phyloP scores from a whole-genome alignment of 2,888 invertebrate genomes.

The Itoplectis maculator region DNA sequence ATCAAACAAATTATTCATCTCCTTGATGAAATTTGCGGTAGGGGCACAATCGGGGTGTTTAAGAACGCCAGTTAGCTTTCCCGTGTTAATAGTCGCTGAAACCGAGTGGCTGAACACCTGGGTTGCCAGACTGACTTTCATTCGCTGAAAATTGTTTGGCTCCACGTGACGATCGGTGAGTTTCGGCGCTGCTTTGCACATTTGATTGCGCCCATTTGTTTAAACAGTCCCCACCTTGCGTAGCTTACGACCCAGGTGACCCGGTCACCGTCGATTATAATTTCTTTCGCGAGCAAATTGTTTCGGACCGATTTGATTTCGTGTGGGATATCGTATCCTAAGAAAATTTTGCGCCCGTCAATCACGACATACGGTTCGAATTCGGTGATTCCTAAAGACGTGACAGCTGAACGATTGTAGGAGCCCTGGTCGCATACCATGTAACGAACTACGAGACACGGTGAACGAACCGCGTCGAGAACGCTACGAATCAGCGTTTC shows the following conservation, averaged over 20 bases:
- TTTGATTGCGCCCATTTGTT: conserved; percentile 57
- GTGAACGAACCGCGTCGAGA: conserved; percentile 39
- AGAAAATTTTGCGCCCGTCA: conserved; percentile 63
- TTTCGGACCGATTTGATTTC: conserved; percentile 68
- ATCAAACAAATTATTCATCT: conserved; percentile 69
- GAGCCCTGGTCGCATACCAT: conserved; percentile 71
- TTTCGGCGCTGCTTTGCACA: conserved; percentile 69
- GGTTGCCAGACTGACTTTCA: conserved; percentile 64
- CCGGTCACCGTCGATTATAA: conserved; percentile 44
- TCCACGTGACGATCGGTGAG: conserved; percentile 68
- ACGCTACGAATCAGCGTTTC: conserved; percentile 55
- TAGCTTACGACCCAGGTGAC: conserved; percentile 56
- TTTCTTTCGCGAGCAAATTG: conserved; percentile 64
- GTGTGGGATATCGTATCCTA: conserved; percentile 68
- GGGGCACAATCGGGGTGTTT: conserved; percentile 48
- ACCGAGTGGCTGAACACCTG: conserved; percentile 72
- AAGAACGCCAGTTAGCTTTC: conserved; percentile 57
- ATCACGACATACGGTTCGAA: conserved; percentile 64
- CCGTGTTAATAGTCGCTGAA: conserved; percentile 65
- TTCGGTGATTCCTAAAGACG: conserved; percentile 63
- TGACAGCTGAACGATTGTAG: conserved; percentile 66
- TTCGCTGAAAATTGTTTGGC: conserved; percentile 69
- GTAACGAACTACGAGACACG: conserved; percentile 65
- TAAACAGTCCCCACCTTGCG: too few relatives aligned
- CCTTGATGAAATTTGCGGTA: conserved; percentile 69